Evolutionary conservation across 2,113 vertebrate genomes (phyloP), one percentile per base, ranked within the genome.

Genomic region (Semicossyphus pulcher): DNA sequence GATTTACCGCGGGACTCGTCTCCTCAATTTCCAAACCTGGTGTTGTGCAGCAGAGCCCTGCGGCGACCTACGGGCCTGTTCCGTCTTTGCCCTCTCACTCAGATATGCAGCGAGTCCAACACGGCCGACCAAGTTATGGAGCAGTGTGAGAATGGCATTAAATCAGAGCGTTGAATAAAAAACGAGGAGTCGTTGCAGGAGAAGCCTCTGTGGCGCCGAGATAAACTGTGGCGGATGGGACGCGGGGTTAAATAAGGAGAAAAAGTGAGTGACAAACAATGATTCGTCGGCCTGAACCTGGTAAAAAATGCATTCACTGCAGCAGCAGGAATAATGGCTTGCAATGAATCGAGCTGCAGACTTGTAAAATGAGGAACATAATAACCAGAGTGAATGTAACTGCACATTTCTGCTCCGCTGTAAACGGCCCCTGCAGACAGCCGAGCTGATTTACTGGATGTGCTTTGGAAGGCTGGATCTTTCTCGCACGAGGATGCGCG

Each of bases 191-290:
- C 56, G 59, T 77, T 83, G 61, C 20, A 60, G 63, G 4, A 3
- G 66, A 69, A 78, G 52, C 74, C 47, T 76, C 86, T 87, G 83
- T 23, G 59, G 51, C 72, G 57, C 70, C 4, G 49, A 74, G 83
- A 87, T 87, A 89, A 86, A 74, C 72, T 58, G 45, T 37, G 12
- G 31, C 15, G 18, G 7, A n/a, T n/a, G 15, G 7, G 7, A 37
- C 41, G 70, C 34, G 5, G 28, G 42, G 72, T 79, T 32, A 60
- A 28, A 81, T 76, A 32, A n/a, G 45, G 28, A 4, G 37, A 37
- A 61, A 29, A 62, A 67, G 65, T 45, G 3, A 37, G 29, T 49
- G 3, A 60, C 57, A 66, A 77, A 76, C 60, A 68, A 86, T 72
- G 11, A 78, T 25, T 67, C 66, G 34, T 45, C 51, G 58, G 41